phyloP scores from a whole-genome alignment of 1,140 invertebrate genomes.

The Sitophilus oryzae region DNA sequence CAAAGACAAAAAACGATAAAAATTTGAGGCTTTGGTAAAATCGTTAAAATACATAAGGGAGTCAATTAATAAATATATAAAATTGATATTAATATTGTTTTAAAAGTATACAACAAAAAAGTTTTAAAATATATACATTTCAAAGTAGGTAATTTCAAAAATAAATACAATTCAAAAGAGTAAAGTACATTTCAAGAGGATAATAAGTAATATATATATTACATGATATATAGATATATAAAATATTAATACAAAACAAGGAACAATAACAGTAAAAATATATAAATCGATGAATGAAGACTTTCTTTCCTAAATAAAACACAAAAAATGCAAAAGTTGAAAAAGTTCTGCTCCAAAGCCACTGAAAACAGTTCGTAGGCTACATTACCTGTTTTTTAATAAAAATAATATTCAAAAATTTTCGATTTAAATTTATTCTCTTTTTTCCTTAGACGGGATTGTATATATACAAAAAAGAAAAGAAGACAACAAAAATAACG shows the following conservation, averaged over 20 bases:
- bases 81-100: conserved; percentile 5
- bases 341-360: conserved; percentile 38
- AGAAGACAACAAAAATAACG: conserved; percentile 1
- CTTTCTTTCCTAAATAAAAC: conserved; percentile 39
- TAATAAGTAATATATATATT: conserved; percentile 25
- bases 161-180: conserved; percentile 34
- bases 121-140: conserved; percentile 37
- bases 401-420: background rate
- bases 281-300: conserved; percentile 30
- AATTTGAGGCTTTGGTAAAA: conserved; percentile 25
- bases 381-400: conserved; percentile 26
- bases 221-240: conserved; percentile 26
- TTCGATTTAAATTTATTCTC: conserved; percentile 4
- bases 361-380: conserved; percentile 33
- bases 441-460: conserved; percentile 4
- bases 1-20: conserved; percentile 14
- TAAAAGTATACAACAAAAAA: conserved; percentile 32
- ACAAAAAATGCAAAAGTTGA: conserved; percentile 38
- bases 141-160: conserved; percentile 26
- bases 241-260: conserved; percentile 25
- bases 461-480: conserved; percentile 12
- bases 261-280: conserved; percentile 24
- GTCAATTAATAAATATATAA: conserved; percentile 15
- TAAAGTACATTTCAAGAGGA: conserved; percentile 26
- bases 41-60: conserved; percentile 24